Evolutionary conservation across 2,113 vertebrate species (phyloP).

Genomic region (Gadus chalcogrammus): DNA sequence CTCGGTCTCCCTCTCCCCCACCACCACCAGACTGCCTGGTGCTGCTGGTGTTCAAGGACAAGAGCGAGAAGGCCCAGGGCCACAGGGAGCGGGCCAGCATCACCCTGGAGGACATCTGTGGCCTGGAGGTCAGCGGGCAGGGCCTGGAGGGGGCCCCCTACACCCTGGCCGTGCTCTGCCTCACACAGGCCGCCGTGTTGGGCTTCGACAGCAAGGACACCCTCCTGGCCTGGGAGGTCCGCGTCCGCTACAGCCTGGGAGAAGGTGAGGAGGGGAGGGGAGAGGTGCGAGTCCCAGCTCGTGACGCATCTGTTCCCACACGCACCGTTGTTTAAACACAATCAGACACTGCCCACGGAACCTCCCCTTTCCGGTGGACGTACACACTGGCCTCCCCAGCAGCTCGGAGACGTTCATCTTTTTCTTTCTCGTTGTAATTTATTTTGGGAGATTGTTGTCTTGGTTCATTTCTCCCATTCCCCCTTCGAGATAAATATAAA

Average conservation of each 20-base stretch:
- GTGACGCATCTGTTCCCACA: no score
- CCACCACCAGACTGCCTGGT: constrained; percentile 84
- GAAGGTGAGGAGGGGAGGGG: constrained; percentile 77
- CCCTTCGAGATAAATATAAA: no score
- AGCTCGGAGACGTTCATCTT: no score
- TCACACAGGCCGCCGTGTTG: constrained; percentile 83
- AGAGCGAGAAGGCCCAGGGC: constrained; percentile 78
- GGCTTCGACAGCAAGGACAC: constrained; percentile 89
- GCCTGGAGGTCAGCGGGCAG: constrained; percentile 81
- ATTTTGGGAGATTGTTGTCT: no score
- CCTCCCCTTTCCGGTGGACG: no score
- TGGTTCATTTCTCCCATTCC: no score
- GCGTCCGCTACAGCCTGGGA: constrained; percentile 85
- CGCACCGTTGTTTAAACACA: no score
- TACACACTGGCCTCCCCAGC: no score
- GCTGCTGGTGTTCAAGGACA: constrained; percentile 88
- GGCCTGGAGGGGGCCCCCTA: constrained; percentile 82
- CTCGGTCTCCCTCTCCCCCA: not conserved
- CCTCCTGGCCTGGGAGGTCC: constrained; percentile 87
- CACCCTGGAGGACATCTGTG: constrained; percentile 92
- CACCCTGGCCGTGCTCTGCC: constrained; percentile 84
- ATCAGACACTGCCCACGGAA: no score
- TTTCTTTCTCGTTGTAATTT: no score
- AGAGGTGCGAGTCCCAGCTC: no score
- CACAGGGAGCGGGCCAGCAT: constrained; percentile 81